These are phyloP conservation scores for Dicrostonyx torquatus DNA, from an alignment of 2,797 vertebrate species.

Conservation along the genomic window DNA sequence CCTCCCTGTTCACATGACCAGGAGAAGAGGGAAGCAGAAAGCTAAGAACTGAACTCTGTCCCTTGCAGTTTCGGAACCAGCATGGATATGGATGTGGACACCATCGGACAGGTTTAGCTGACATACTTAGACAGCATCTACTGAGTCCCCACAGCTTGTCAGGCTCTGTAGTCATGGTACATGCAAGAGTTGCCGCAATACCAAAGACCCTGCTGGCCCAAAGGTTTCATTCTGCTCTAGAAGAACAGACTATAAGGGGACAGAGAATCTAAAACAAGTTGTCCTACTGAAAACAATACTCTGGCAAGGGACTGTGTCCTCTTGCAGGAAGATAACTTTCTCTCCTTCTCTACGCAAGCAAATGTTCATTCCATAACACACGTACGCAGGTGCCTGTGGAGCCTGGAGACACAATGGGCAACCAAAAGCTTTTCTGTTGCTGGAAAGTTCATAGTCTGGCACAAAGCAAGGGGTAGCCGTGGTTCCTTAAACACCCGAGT, in stretches of 20 bases:
- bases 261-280: neutral
- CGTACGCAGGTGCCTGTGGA: fast-evolving
- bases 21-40: neutral
- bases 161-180: neutral
- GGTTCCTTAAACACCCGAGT: neutral
- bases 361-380: neutral
- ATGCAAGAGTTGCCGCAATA: neutral
- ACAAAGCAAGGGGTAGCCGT: neutral
- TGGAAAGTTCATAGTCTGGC: neutral
- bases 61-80: neutral
- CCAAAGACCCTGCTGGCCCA: neutral
- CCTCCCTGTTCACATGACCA: neutral
- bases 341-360: neutral
- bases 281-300: neutral
- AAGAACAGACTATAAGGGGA: neutral
- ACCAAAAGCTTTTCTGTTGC: neutral
- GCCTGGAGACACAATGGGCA: neutral
- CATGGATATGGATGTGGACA: neutral
- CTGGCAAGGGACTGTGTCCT: neutral
- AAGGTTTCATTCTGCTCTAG: neutral
- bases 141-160: too few relatives aligned
- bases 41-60: too few relatives aligned
- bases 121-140: neutral
- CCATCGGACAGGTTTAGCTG: neutral
- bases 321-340: neutral